These are phyloP conservation scores for Limonius californicus DNA, from an alignment of 1,140 invertebrate species.

Conservation along the genomic window DNA sequence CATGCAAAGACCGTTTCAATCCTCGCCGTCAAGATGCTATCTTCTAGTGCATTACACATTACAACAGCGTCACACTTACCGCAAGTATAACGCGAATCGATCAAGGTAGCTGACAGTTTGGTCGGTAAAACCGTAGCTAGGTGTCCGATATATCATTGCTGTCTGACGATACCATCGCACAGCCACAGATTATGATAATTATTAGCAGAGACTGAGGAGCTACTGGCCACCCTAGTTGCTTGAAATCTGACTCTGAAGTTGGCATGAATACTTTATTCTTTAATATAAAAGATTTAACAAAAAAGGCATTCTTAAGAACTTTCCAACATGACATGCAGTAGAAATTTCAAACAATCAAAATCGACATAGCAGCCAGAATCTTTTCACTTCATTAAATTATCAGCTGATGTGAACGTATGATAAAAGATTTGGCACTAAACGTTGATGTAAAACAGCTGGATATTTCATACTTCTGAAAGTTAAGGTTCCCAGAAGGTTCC, in stretches of 20 bases:
- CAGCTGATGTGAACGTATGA: too few relatives aligned
- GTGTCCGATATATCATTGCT: slow-evolving; percentile 13
- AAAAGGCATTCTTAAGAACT: too few relatives aligned
- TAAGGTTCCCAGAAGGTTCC: too few relatives aligned
- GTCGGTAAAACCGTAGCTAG: slow-evolving; percentile 2
- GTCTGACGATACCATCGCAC: not conserved
- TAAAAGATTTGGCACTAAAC: too few relatives aligned
- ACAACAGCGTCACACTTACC: slow-evolving; percentile 1
- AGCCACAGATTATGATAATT: not conserved
- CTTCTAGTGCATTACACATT: not conserved
- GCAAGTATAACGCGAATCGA: slow-evolving; percentile 15
- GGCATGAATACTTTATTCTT: too few relatives aligned
- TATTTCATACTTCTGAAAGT: too few relatives aligned
- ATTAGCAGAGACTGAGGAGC: not conserved
- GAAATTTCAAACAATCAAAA: too few relatives aligned
- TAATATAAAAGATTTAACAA: too few relatives aligned
- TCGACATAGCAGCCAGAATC: too few relatives aligned
- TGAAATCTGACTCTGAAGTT: not conserved
- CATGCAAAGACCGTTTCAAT: slow-evolving; percentile 19
- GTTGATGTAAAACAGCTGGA: too few relatives aligned
- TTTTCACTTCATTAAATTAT: too few relatives aligned
- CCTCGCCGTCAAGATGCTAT: slow-evolving; percentile 18
- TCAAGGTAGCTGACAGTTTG: slow-evolving; percentile 1
- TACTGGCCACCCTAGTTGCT: not conserved
- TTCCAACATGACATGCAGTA: too few relatives aligned